A percentile compares a stretch with the other conserved stretches of the same genome.
These are phyloP conservation scores for Smutsia gigantea DNA, from an alignment of 2,797 vertebrate species.

Conservation along the genomic window DNA sequence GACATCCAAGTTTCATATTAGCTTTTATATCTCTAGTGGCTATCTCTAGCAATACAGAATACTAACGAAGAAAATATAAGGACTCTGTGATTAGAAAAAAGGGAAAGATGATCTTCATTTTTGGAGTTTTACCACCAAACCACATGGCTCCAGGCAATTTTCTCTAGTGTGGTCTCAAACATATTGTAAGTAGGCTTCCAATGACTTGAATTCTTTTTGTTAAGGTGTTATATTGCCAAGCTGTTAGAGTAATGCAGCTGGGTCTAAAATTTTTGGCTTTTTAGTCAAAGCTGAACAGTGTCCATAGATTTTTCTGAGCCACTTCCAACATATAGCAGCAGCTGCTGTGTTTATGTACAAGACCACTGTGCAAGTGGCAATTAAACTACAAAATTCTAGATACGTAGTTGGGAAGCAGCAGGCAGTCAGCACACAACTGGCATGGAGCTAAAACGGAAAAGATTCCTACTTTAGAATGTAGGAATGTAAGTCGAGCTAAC, in stretches of 20 bases:
- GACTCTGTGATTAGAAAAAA: background rate
- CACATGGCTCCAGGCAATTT: slow-evolving; percentile 35
- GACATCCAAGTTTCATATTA: slow-evolving; percentile 66
- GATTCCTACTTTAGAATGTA: slow-evolving; percentile 55
- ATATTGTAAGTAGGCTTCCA: slow-evolving; percentile 76
- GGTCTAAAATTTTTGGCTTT: slow-evolving; percentile 82
- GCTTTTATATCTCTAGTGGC: slow-evolving; percentile 54
- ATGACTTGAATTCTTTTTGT: slow-evolving; percentile 70
- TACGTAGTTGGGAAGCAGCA: slow-evolving; percentile 76
- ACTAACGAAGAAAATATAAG: background rate
- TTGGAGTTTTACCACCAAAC: slow-evolving; percentile 47
- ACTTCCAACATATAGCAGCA: slow-evolving; percentile 79
- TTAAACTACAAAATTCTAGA: slow-evolving; percentile 82
- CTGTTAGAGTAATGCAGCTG: slow-evolving; percentile 81
- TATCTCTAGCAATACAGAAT: slow-evolving; percentile 27
- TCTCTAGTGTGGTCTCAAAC: slow-evolving; percentile 72
- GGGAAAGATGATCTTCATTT: slow-evolving; percentile 22
- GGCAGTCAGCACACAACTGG: slow-evolving; percentile 76
- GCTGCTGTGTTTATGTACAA: slow-evolving; percentile 84
- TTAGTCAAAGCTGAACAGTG: slow-evolving; percentile 76
- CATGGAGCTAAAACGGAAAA: slow-evolving; percentile 72
- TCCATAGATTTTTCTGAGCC: slow-evolving; percentile 83
- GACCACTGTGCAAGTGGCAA: slow-evolving; percentile 82
- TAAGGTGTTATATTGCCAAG: slow-evolving; percentile 76
- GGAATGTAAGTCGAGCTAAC: slow-evolving; percentile 55